Evolutionary conservation across 2,113 vertebrate genomes (phyloP), one percentile per base, ranked within the genome.

Genomic region (Gadus chalcogrammus): DNA sequence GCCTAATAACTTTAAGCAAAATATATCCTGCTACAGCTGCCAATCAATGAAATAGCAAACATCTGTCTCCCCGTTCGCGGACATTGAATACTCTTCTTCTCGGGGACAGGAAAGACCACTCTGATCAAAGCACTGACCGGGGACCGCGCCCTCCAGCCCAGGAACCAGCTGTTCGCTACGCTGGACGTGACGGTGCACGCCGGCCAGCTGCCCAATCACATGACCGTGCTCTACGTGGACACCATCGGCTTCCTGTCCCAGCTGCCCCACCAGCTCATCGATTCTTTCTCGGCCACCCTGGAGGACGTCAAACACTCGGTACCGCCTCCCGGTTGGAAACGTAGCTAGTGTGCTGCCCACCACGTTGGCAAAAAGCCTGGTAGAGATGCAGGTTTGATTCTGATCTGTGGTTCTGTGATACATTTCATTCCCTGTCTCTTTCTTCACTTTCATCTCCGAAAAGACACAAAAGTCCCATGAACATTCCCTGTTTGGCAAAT

Each of bases 181-280:
- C 90, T 98, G 71, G 95, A 99, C 28, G 91, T 99, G 63, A 97
- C 95, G 0, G 92, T 94, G 6, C 96, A 98, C 1, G 94, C 88
- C 0, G 97, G 95, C 16, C 81, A 65, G 56, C 85, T 99, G 78
- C 96, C 95, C 65, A 93, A 92, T 0, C 90, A 55, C 42, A 79
- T 97, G 91, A 70, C 91, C 0, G 90, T 96, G 38, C 89, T 99
- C 64, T 99, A 94, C 31, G 79, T 96, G 75, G 97, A 99, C 86
- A 99, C 96, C 62, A 94, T 99, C 59, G 96, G 97, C 28, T 99
- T 99, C 90, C 92, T 99, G 52, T 96, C 97, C 22, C 94, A 96
- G 84, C 93, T 99, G 64, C 97, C 97, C 0, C 96, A 98, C 70
- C 88, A 88, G 73, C 94, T 99, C 28, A 91, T 99, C 0, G 92